Evolutionary conservation across 2,797 vertebrate species (phyloP).

Genomic region (Masticophis lateralis): DNA sequence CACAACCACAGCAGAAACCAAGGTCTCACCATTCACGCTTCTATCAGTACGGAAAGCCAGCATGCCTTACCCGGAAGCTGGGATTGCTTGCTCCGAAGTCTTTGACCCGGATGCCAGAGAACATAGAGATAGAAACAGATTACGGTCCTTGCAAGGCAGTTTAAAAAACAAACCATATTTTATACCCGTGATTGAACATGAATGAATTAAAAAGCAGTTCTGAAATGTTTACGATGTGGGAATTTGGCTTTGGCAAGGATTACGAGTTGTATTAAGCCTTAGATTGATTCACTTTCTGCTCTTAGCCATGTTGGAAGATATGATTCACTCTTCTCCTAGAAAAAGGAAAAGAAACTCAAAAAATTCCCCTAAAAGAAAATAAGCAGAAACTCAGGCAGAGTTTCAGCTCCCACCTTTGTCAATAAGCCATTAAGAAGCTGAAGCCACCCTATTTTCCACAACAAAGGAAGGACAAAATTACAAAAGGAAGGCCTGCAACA

Average conservation of each 20-base stretch:
- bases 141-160: not conserved
- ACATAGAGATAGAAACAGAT: not conserved
- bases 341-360: too few species aligned
- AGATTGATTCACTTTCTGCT: not conserved
- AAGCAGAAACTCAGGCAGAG: too few species aligned
- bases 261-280: not conserved
- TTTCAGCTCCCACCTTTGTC: too few species aligned
- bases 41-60: not conserved
- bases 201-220: not conserved
- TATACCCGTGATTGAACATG: not conserved
- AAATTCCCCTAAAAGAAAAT: too few species aligned
- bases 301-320: not conserved
- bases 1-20: not conserved
- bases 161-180: not conserved
- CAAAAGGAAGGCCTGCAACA: too few species aligned
- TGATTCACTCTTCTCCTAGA: too few species aligned
- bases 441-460: too few species aligned
- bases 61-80: not conserved
- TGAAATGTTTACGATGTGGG: not conserved
- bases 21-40: not conserved
- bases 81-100: not conserved
- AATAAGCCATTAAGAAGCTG: too few species aligned
- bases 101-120: not conserved
- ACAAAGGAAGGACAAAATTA: too few species aligned
- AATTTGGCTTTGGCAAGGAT: not conserved